These are phyloP conservation scores for Pseudoatta argentina DNA, from an alignment of 1,140 invertebrate species.

Conservation along the genomic window DNA sequence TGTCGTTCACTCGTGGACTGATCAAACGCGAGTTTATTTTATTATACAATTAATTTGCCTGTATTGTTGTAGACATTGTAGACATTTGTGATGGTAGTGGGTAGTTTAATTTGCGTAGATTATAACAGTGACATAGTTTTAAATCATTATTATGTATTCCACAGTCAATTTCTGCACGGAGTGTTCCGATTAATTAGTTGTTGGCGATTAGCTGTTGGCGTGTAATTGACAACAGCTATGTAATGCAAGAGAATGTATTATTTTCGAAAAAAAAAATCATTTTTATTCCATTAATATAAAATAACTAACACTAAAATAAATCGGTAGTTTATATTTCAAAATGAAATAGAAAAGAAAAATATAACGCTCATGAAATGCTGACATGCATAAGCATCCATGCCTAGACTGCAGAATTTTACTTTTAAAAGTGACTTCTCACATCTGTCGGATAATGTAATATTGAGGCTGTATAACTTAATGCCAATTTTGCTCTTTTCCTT, in stretches of 20 bases:
- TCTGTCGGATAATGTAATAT: conserved; percentile 45
- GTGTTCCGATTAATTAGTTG: background rate
- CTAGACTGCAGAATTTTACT: conserved; percentile 4
- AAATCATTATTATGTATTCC: conserved; percentile 1
- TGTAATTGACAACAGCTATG: conserved; percentile 7
- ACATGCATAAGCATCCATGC: conserved; percentile 18
- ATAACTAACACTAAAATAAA: conserved; percentile 20
- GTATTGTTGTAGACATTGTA: conserved; percentile 33
- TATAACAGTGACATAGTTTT: background rate
- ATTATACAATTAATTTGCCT: conserved; percentile 13
- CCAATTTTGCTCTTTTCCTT: background rate
- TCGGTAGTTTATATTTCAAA: background rate
- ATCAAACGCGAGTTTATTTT: conserved; percentile 19
- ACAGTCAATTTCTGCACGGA: conserved; percentile 25
- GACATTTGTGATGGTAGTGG: conserved; percentile 45
- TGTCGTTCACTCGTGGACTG: conserved; percentile 24
- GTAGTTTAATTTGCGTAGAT: conserved; percentile 42
- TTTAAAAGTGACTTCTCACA: background rate
- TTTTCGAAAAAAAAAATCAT: conserved; percentile 14
- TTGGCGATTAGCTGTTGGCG: background rate
- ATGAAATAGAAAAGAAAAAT: conserved; percentile 3
- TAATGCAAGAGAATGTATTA: background rate
- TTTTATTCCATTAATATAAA: background rate
- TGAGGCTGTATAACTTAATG: background rate
- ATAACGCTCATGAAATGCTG: background rate